phyloP scores from a whole-genome alignment of 1,140 invertebrate genomes.

The Araneus ventricosus region DNA sequence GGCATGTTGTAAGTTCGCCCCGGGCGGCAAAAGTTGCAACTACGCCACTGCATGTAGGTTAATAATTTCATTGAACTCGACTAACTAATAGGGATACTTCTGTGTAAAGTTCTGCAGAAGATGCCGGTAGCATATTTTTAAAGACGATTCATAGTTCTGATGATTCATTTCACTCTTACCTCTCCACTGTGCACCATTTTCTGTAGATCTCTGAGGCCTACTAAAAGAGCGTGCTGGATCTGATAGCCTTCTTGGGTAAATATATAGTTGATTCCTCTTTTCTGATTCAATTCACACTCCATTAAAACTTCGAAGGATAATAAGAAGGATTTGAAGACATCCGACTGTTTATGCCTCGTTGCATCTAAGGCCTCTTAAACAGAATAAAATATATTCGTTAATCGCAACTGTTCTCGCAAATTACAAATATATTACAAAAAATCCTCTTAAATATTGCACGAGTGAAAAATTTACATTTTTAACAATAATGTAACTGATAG shows the following conservation, averaged over 20 bases:
- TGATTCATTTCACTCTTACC: conserved; percentile 45
- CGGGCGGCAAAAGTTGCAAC: no score
- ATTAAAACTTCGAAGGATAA: conserved; percentile 88
- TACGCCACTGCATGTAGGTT: no score
- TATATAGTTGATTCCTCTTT: conserved; percentile 88
- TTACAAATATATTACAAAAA: no score
- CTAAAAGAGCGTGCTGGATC: conserved; percentile 87
- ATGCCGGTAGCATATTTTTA: no score
- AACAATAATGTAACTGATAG: no score
- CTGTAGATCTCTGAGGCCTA: conserved; percentile 76
- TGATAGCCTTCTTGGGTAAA: conserved; percentile 91
- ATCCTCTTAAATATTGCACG: no score
- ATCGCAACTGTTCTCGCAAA: neutral
- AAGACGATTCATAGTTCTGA: no score
- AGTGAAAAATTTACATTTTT: no score
- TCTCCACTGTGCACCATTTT: conserved; percentile 75
- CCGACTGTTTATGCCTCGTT: conserved; percentile 86
- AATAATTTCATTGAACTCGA: no score
- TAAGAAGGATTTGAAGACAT: conserved; percentile 88
- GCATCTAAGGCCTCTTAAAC: conserved; percentile 87
- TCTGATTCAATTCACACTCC: conserved; percentile 90
- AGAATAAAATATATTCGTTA: neutral
- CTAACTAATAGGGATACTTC: no score
- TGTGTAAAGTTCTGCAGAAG: no score
- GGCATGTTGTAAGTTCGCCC: no score